Base-by-base conservation (phyloP, 2,113 vertebrate genomes). In the Beaufortia kweichowensis region DNA sequence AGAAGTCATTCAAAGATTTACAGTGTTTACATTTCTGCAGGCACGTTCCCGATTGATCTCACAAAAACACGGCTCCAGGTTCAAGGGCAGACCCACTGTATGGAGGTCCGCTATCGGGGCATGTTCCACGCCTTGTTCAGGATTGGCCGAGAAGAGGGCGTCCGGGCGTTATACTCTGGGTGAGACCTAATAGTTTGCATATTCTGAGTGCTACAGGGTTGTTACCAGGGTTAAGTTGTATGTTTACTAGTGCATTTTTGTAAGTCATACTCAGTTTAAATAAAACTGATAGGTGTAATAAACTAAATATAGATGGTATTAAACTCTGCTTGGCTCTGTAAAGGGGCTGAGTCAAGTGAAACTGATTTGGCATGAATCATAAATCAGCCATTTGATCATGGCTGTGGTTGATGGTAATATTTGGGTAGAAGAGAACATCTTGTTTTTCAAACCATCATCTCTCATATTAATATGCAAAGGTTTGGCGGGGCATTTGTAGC, bases 21-120 rank as follows among this genome's bases (percentile, higher is more conserved):
- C 7, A 74, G 29, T 23, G 8, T 24, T 68, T 43, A 3, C n/a
- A 12, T 31, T 62, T 3, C 29, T 72, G 31, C 82, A 98, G 96
- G 95, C 62, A 98, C 96, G 1, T 98, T 98, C 83, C 96, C 96
- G 9, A 93, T 98, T 59, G 96, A 98, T 84, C 88, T 96, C 81
- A 97, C 96, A 9, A 98, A 98, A 90, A 98, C 96, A 0, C 91
- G 96, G 2, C 92, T 98, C 68, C 96, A 98, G 86, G 96, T 98
- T 73, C 96, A 98, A 89, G 96, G 96, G 60, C 96, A 98, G 91
- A 91, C 90, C 11, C 95, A 95, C 83, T 97, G 95, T 86, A 95
- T 93, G 59, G 95, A 98, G 86, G 92, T 97, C 64, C 95, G 95
- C 28, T 98, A 98, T 89, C 89, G 90, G 75, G 96, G 96, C 26